Conservation (phyloP, 2,888 invertebrate genomes). For the Ectemnius lituratus region DNA sequence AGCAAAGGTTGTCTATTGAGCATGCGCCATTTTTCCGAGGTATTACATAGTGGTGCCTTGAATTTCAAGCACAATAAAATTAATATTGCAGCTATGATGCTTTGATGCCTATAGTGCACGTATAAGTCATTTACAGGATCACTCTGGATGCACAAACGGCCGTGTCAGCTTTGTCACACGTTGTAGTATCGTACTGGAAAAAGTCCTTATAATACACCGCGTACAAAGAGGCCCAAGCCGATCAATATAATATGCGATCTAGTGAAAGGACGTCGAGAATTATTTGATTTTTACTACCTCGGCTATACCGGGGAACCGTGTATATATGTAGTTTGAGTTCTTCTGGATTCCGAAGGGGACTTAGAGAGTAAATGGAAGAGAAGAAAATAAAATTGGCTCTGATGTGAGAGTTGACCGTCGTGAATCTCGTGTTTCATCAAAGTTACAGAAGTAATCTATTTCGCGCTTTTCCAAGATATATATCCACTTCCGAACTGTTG, state of each 20-base stretch:
- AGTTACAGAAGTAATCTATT: constrained; percentile 39
- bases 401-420: constrained; percentile 29
- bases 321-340: constrained; percentile 4
- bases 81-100: too few relatives aligned
- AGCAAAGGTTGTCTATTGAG: too few relatives aligned
- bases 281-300: not conserved
- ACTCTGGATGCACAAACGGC: too few relatives aligned
- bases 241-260: not conserved
- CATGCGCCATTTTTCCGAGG: too few relatives aligned
- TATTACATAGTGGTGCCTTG: too few relatives aligned
- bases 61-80: too few relatives aligned
- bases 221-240: not conserved
- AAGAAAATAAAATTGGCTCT: constrained; percentile 17
- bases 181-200: not conserved
- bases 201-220: not conserved
- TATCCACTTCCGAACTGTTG: constrained; percentile 25
- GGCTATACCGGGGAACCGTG: not conserved
- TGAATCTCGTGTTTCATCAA: constrained; percentile 37
- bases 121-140: too few relatives aligned
- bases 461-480: constrained; percentile 29
- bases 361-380: not conserved
- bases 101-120: too few relatives aligned
- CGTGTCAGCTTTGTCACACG: not conserved
- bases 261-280: too few relatives aligned
- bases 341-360: not conserved